A percentile compares a stretch with the other conserved stretches of the same genome.
These are phyloP conservation scores for Dunckerocampus dactyliophorus DNA, from an alignment of 2,113 vertebrate genomes.

Conservation along the genomic window DNA sequence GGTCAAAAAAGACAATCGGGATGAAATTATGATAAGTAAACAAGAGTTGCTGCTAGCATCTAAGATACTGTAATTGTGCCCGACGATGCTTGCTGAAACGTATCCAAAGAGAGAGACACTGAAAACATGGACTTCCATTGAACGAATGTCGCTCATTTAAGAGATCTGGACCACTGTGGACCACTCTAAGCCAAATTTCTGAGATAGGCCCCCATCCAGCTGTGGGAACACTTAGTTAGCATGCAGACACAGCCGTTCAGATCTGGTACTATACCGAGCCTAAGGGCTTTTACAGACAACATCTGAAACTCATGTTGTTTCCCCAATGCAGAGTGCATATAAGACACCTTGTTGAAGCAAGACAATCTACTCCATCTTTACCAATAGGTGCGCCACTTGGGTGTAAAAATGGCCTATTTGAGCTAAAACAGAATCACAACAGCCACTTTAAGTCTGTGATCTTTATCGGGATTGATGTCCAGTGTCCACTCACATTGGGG, in stretches of 20 bases:
- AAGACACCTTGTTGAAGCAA: constrained; percentile 14
- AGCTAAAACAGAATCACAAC: constrained; percentile 22
- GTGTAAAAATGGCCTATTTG: constrained; percentile 41
- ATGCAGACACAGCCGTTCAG: constrained; percentile 50
- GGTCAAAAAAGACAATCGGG: constrained; percentile 44
- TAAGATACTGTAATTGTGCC: constrained; percentile 36
- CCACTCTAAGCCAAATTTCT: constrained; percentile 51
- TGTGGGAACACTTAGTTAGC: constrained; percentile 59
- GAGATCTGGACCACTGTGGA: constrained; percentile 31
- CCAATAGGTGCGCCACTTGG: neutral
- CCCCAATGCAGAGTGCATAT: constrained; percentile 9
- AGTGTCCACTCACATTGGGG: constrained; percentile 66
- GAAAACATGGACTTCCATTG: constrained; percentile 24
- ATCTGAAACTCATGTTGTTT: constrained; percentile 11
- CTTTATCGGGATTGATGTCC: constrained; percentile 69
- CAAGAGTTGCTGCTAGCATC: constrained; percentile 40
- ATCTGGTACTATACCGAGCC: constrained; percentile 38
- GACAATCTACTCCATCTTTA: constrained; percentile 1
- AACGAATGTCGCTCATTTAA: constrained; percentile 67
- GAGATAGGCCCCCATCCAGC: constrained; percentile 55
- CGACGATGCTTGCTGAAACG: constrained; percentile 33
- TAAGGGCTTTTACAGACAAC: constrained; percentile 21
- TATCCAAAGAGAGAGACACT: constrained; percentile 20
- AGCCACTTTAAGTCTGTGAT: constrained; percentile 48
- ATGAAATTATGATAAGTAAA: constrained; percentile 28